Base-by-base conservation (phyloP, 92 coral and sea anemone genomes). In the Parazoanthus swiftii region DNA sequence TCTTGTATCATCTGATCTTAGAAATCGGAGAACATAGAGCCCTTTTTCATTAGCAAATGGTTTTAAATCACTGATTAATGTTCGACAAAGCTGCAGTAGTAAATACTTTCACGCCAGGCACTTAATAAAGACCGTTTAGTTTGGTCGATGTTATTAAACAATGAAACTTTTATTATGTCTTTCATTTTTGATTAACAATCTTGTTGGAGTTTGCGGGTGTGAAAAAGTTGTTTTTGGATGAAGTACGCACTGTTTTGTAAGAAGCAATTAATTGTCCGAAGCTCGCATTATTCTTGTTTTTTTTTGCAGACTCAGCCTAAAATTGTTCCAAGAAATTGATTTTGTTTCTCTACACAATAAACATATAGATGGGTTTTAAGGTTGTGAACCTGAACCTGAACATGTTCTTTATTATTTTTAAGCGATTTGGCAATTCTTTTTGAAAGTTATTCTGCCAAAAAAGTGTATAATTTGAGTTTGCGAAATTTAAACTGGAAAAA, bases 101-200 rank as follows among this genome's bases (percentile, higher is more conserved):
- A 82, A 82, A 83, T 72, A 83, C 66, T 70, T 83, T 83, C 78
- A 43, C 86, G 11, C 25, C 3, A 66, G 37, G n/a, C 76, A 83
- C 86, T 83, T 83, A 83, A 83, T 83, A 83, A 82, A 67, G 73
- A 83, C 86, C 77, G 76, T 70, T 83, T 68, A 70, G 43, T 83
- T 83, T 83, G 78, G 77, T 70, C 65, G 66, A 70, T 26, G 43
- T 83, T 83, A 37, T 68, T 70, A 70, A 70, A 83, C 78, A 83
- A 43, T 82, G 76, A 37, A 43, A 39, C 14, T 83, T 83, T 44
- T 83, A 51, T 42, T 51, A 43, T 65, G 50, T 36, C 75, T 38
- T 38, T 26, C 35, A 59, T 15, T 65, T 70, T 13, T 68, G n/a
- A 68, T 83, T 38, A 68, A 83, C 26, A 29, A 83, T 43, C 78